Base-by-base conservation (phyloP, 2,113 vertebrate genomes). In the Hippocampus comes region DNA sequence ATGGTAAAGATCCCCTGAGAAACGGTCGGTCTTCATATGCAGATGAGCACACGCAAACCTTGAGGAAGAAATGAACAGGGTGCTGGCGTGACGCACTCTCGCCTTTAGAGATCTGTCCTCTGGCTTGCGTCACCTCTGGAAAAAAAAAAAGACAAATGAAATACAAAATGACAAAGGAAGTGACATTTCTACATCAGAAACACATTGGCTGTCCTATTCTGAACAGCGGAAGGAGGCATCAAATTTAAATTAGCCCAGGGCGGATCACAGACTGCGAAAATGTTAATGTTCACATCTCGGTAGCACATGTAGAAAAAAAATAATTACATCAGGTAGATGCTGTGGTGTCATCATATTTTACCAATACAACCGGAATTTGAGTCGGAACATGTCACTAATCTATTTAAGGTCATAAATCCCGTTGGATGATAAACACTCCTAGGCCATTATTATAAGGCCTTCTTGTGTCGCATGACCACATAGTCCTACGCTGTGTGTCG, bases 41-140 rank as follows among this genome's bases (percentile, higher is more conserved):
- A 69, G 63, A 51, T 73, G 27, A 71, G 65, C 18, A n/a, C 38
- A 67, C 17, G 43, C 88, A 76, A 75, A 98, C 97, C 95, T 97
- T 97, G 64, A 94, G 89, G 77, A 97, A 96, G 88, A 98, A 97
- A 85, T 93, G 83, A 73, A 96, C 92, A 85, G 94, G 94, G 82
- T 96, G 94, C 63, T 94, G 94, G 15, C 93, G 93, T 48, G 93
- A 90, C 78, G 92, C 91, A 41, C 89, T 94, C 10, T 95, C 95
- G 84, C 92, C 94, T 92, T 94, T 95, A 71, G 90, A 86, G 85
- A 74, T 86, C 69, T 91, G 89, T 75, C 85, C 87, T 90, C 89
- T 82, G 68, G 88, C 89, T 74, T 91, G 89, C 69, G 83, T 80
- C 69, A 90, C 86, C 55, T 91, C 92, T 93, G 81, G 18, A 72